Evolutionary conservation across 2,797 vertebrate species (phyloP), one percentile per base, ranked within the genome.

Genomic region (Bovichtus variegatus): DNA sequence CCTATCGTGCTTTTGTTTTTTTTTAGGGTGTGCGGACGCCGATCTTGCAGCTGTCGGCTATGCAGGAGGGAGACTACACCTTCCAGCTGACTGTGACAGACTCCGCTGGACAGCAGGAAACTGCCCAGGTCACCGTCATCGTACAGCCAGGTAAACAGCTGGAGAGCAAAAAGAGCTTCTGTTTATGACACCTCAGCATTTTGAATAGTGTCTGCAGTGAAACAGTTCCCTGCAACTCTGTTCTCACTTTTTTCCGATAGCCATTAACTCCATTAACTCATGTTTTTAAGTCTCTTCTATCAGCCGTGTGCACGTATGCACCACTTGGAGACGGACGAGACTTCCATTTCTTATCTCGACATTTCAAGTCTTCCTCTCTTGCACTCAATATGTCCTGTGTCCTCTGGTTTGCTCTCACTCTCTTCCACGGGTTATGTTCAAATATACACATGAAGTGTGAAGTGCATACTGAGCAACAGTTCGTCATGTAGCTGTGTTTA

Each of bases 51-150:
- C 96, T 99, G 58, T 99, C 98, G 3, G 97, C 97, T 4, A 96
- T 99, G 97, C 96, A 99, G 88, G 98, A 98, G 90, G 98, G 98
- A 49, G 98, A 99, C 90, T 99, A 99, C 83, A 99, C 98, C 64
- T 98, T 99, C 88, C 96, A 98, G 91, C 96, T 99, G 55, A 99
- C 96, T 0, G 97, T 99, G 81, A 99, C 96, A 0, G 98, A 99
- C 93, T 97, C 97, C 0, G 90, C 95, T 18, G 97, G 97, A 72
- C 98, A 99, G 88, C 97, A 99, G 87, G 96, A 96, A 89, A 99
- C 97, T 0, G 95, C 96, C 13, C 95, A 98, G 76, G 98, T 99
- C 94, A 99, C 97, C 0, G 98, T 99, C 49, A 97, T 99, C 34
- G 98, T 99, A 63, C 97, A 98, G 80, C 98, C 98, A 91, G 98